A percentile compares a stretch with the other conserved stretches of the same genome.
These are phyloP conservation scores for Oscheius myriophilus DNA, from an alignment of 2,888 invertebrate species.

Conservation along the genomic window DNA sequence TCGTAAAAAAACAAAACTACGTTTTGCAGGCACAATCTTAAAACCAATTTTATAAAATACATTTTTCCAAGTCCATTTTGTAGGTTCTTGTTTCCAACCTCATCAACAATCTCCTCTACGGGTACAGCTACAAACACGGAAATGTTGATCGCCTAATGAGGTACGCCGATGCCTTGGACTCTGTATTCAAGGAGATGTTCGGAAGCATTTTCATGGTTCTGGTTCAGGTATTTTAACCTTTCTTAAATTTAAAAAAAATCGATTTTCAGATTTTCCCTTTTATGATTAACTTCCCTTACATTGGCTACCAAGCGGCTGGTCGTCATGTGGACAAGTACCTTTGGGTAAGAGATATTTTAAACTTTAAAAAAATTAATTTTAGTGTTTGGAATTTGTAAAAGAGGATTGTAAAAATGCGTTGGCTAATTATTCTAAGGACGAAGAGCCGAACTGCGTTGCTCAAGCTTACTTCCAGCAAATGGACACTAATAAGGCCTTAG, in stretches of 20 bases:
- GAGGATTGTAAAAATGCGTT: constrained; percentile 20
- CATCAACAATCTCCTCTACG: constrained; percentile 31
- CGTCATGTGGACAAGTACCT: constrained; percentile 7
- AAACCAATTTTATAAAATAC: neutral
- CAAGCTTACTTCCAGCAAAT: constrained; percentile 29
- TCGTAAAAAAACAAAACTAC: too few relatives aligned
- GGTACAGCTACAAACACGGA: constrained; percentile 20
- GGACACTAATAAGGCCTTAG: constrained; percentile 9
- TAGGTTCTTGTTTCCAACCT: constrained; percentile 36
- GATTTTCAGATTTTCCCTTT: constrained; percentile 7
- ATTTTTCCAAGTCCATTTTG: constrained; percentile 1
- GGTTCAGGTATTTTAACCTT: neutral
- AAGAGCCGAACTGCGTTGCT: constrained; percentile 19
- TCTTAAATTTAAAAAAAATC: too few relatives aligned
- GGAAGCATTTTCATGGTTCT: constrained; percentile 3
- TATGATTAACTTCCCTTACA: constrained; percentile 16
- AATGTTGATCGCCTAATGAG: constrained; percentile 23
- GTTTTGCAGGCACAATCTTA: too few relatives aligned
- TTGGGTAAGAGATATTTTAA: neutral
- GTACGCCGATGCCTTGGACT: constrained; percentile 5
- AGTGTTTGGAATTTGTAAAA: constrained; percentile 26
- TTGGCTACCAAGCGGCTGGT: constrained; percentile 19
- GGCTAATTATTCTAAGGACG: constrained; percentile 13
- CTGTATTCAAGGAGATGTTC: constrained; percentile 21
- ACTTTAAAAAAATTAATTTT: neutral